Evolutionary conservation across 2,113 vertebrate species (phyloP), one percentile per base, ranked within the genome.

Genomic region (Corythornis vintsioides): DNA sequence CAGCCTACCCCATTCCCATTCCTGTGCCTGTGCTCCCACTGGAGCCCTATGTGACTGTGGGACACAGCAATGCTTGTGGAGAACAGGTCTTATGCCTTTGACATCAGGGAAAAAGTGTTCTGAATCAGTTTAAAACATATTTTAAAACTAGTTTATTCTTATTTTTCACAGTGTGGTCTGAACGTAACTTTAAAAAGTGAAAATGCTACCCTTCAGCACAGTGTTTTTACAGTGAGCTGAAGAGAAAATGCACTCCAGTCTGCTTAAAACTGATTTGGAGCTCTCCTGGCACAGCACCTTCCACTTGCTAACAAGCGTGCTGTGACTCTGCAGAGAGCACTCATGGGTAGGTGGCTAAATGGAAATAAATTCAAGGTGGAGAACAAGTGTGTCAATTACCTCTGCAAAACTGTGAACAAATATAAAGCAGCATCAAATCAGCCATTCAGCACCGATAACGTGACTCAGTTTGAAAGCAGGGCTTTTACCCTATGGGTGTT

Each of bases 11-110:
- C 2, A 0, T 40, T 19, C 55, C 28, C 15, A 11, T 24, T 7
- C 52, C 47, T 2, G 3, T 38, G 6, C 55, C 31, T 3, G 28
- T 13, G 35, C 40, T 53, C 33, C 19, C 1, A 0, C 50, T 15
- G 13, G 43, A 14, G 22, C 26, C 40, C 52, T 1, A 0, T 1
- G 1, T 55, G 25, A 31, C 43, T 1, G 1, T 1, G 28, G 42
- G 35, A 66, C 1, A 2, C 57, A 59, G 80, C 35, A 33, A 43
- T 2, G 1, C 61, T 52, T 35, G 52, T 25, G n/a, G 21, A 35
- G 29, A 52, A 6, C 55, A 40, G 21, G 14, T 47, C 26, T 10
- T 19, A 18, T 14, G 24, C 20, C 50, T 52, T 28, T 57, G 56
- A 59, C 48, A 18, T 3, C 3, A 13, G 38, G 72, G 24, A 45